Conservation (phyloP, 2,113 vertebrate species). For the Gasterosteus aculeatus region DNA sequence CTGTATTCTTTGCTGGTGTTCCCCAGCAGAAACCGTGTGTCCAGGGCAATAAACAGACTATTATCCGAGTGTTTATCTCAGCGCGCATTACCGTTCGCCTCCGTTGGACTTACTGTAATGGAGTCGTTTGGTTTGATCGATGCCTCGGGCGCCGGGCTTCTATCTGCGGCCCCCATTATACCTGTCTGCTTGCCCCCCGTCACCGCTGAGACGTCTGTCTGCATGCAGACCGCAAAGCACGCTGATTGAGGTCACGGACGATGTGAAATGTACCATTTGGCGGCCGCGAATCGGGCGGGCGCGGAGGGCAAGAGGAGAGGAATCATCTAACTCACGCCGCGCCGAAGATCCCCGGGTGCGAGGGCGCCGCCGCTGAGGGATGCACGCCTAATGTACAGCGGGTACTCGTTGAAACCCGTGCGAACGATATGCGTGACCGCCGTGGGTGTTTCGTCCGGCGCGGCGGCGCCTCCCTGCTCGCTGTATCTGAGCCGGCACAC, state of each 20-base stretch:
- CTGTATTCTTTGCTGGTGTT: slow-evolving; percentile 73
- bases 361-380: slow-evolving; percentile 7
- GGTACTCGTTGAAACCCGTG: slow-evolving; percentile 23
- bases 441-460: slow-evolving; percentile 1
- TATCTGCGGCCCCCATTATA: slow-evolving; percentile 74
- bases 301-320: slow-evolving; percentile 64
- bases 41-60: slow-evolving; percentile 79
- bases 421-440: slow-evolving; percentile 27
- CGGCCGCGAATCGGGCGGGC: slow-evolving; percentile 12
- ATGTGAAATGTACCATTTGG: slow-evolving; percentile 78
- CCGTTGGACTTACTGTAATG: slow-evolving; percentile 81
- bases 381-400: slow-evolving; percentile 35
- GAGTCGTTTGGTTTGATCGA: slow-evolving; percentile 82
- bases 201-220: slow-evolving; percentile 64
- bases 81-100: slow-evolving; percentile 77
- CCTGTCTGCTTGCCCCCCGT: slow-evolving; percentile 59
- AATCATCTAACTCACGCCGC: slow-evolving; percentile 50
- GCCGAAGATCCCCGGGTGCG: slow-evolving; percentile 11
- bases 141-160: slow-evolving; percentile 67
- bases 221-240: slow-evolving; percentile 53
- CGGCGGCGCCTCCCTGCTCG: neutral
- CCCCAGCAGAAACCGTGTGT: slow-evolving; percentile 77
- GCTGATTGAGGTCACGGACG: slow-evolving; percentile 77
- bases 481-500: neutral
- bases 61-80: slow-evolving; percentile 80